These are phyloP conservation scores for Myotis vivesi DNA, from an alignment of 2,797 vertebrate genomes.

Conservation along the genomic window DNA sequence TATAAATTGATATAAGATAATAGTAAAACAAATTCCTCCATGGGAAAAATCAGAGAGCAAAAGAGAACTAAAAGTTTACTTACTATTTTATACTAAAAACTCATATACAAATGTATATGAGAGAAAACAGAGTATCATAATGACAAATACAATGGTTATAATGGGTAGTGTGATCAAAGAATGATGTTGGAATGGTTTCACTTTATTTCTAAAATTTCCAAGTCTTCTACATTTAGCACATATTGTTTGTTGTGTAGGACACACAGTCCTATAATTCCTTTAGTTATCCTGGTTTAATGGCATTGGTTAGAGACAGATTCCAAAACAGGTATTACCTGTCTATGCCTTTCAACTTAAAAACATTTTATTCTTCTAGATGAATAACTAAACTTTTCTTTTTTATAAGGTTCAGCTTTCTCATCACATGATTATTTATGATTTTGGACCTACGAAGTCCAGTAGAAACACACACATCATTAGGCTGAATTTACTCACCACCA, in stretches of 20 bases:
- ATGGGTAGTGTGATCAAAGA: not conserved
- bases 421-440: constrained; percentile 17
- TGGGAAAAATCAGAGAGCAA: not conserved
- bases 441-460: constrained; percentile 21
- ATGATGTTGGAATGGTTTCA: not conserved
- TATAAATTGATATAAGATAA: not conserved
- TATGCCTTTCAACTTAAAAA: constrained; percentile 24
- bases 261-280: not conserved
- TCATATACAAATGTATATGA: not conserved
- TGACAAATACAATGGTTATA: constrained; percentile 2
- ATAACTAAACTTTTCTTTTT: constrained; percentile 44
- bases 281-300: constrained; percentile 14
- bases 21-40: constrained; percentile 32
- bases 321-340: not conserved
- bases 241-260: not conserved
- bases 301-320: not conserved
- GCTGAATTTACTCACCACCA: constrained; percentile 86
- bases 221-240: not conserved
- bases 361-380: constrained; percentile 39
- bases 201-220: constrained; percentile 22
- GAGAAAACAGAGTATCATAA: not conserved
- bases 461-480: constrained; percentile 10
- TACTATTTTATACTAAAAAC: constrained; percentile 25
- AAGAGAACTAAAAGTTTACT: not conserved
- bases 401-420: constrained; percentile 17